These are phyloP conservation scores for Hypanus sabinus DNA, from an alignment of 2,113 vertebrate species.

Conservation along the genomic window DNA sequence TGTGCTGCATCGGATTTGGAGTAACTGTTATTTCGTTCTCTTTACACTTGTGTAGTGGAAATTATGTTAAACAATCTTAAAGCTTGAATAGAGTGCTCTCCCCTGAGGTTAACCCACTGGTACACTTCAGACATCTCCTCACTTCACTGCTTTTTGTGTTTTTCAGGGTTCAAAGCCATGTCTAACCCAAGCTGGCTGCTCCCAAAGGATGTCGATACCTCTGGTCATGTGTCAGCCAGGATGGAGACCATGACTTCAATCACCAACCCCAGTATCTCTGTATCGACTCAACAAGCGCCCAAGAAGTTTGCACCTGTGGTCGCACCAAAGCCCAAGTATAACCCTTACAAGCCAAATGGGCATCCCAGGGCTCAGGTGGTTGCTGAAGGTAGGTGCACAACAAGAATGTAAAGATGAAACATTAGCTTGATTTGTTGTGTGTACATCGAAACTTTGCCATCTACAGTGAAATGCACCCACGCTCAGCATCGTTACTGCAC, in stretches of 20 bases:
- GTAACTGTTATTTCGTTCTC: too few relatives aligned
- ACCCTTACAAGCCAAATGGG: constrained; percentile 68
- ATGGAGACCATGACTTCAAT: constrained; percentile 91
- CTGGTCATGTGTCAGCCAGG: constrained; percentile 79
- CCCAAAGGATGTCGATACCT: constrained; percentile 62
- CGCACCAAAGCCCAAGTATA: constrained; percentile 93
- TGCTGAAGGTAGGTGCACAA: constrained; percentile 54
- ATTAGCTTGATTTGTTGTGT: too few relatives aligned
- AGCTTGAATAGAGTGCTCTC: not conserved
- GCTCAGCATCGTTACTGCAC: too few relatives aligned
- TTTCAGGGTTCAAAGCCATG: constrained; percentile 56
- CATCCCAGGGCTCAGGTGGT: constrained; percentile 47
- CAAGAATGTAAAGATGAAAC: too few relatives aligned
- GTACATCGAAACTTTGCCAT: too few relatives aligned
- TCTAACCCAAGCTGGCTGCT: constrained; percentile 73
- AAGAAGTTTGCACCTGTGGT: constrained; percentile 93
- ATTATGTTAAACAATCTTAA: too few relatives aligned
- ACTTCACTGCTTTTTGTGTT: not conserved
- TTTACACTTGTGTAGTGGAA: too few relatives aligned
- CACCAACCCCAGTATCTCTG: constrained; percentile 81
- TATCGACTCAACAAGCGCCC: constrained; percentile 84
- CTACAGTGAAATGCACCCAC: too few relatives aligned
- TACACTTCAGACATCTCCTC: not conserved
- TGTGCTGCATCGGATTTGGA: too few relatives aligned
- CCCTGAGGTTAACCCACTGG: not conserved